A percentile compares a stretch with the other conserved stretches of the same genome.
phyloP scores from a whole-genome alignment of 2,888 invertebrate genomes.

The Phrixothrix hirtus region DNA sequence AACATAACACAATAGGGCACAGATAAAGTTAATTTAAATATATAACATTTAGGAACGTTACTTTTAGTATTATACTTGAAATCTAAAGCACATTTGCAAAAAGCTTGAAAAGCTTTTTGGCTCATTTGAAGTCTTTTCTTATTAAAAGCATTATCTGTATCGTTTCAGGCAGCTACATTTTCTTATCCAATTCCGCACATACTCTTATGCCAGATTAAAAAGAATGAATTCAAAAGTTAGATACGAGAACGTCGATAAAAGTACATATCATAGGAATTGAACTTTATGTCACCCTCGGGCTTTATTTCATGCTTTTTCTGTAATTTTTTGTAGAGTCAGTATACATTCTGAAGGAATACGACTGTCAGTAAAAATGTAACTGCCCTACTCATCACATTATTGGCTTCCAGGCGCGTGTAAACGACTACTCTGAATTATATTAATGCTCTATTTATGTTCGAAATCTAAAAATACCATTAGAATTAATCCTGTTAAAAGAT shows the following conservation, averaged over 20 bases:
- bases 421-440: conserved; percentile 24
- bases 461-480: conserved; percentile 3
- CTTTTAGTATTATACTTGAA: too few relatives aligned
- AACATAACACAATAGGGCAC: background rate
- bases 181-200: too few relatives aligned
- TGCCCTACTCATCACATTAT: conserved; percentile 39
- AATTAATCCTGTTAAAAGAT: background rate
- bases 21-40: background rate
- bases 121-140: too few relatives aligned
- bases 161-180: too few relatives aligned
- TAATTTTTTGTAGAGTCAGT: conserved; percentile 44
- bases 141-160: too few relatives aligned
- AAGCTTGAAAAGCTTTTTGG: too few relatives aligned
- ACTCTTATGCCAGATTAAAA: too few relatives aligned
- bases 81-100: too few relatives aligned
- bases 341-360: conserved; percentile 43
- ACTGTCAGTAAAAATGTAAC: conserved; percentile 46
- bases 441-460: conserved; percentile 12
- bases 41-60: background rate
- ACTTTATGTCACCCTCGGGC: conserved; percentile 36
- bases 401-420: conserved; percentile 16
- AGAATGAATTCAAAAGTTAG: too few relatives aligned
- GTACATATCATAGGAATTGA: too few relatives aligned
- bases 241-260: too few relatives aligned
- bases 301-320: conserved; percentile 44